Evolutionary conservation across 2,888 invertebrate species (phyloP).

Genomic region (Chelonus formosanus): DNA sequence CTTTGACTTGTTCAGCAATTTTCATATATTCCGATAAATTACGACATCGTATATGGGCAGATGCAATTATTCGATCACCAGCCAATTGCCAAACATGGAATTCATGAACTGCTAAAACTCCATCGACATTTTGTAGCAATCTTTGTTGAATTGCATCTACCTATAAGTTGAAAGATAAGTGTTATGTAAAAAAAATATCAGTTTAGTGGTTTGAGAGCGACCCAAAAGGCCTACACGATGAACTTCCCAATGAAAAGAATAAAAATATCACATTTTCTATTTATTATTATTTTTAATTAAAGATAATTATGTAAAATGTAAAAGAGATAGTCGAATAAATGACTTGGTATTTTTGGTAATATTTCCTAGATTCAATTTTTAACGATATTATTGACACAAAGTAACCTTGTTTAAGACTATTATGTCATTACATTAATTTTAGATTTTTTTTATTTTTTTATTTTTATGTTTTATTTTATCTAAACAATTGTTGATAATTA

Average conservation of each 20-base stretch:
- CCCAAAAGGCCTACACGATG: too few relatives aligned
- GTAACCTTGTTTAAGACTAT: too few relatives aligned
- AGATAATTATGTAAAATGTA: too few relatives aligned
- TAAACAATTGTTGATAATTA: too few relatives aligned
- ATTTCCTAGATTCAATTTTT: too few relatives aligned
- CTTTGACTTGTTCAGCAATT: constrained; percentile 94
- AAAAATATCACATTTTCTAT: constrained; percentile 18
- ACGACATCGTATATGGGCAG: constrained; percentile 94
- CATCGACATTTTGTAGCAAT: constrained; percentile 88
- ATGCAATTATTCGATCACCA: constrained; percentile 95
- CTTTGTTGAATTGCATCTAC: constrained; percentile 91
- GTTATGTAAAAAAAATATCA: neutral
- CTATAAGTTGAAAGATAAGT: constrained; percentile 61
- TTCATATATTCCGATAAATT: constrained; percentile 97
- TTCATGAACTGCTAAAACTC: constrained; percentile 95
- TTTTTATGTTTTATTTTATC: too few relatives aligned
- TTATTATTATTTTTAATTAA: neutral
- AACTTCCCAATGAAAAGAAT: neutral
- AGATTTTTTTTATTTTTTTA: too few relatives aligned
- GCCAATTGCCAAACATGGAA: constrained; percentile 99
- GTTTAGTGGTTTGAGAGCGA: neutral
- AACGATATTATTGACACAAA: too few relatives aligned
- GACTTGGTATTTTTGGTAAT: too few relatives aligned
- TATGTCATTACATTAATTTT: too few relatives aligned
- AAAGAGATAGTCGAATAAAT: too few relatives aligned